phyloP scores from a whole-genome alignment of 2,888 invertebrate species.

The Drosophila niveifrons region DNA sequence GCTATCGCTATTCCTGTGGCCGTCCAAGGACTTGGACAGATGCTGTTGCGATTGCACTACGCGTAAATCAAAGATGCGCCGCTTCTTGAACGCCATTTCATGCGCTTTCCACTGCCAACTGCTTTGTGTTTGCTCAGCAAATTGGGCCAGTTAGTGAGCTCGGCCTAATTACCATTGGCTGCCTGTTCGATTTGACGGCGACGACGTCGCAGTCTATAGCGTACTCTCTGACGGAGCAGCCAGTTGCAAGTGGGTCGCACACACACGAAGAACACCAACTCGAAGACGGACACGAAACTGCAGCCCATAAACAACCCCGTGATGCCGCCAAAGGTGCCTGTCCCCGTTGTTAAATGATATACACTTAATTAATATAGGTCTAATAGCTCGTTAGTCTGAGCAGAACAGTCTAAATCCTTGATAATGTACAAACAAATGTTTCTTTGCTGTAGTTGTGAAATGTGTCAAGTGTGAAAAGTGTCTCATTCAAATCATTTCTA shows the following conservation, averaged over 20 bases:
- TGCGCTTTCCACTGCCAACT: conserved; percentile 27
- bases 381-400: conserved; percentile 6
- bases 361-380: conserved; percentile 16
- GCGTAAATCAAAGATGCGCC: conserved; percentile 68
- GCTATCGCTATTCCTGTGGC: conserved; percentile 13
- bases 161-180: conserved; percentile 53
- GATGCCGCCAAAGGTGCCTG: conserved; percentile 90
- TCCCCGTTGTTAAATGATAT: conserved; percentile 9
- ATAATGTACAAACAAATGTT: conserved; percentile 2
- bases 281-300: conserved; percentile 89
- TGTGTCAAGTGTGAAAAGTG: no score
- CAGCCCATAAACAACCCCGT: conserved; percentile 90
- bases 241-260: conserved; percentile 81
- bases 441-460: no score
- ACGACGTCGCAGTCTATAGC: conserved; percentile 59
- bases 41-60: conserved; percentile 60
- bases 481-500: no score
- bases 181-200: conserved; percentile 39
- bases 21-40: not conserved
- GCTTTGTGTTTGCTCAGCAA: conserved; percentile 11
- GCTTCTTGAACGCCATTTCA: conserved; percentile 68
- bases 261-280: conserved; percentile 86
- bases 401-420: conserved; percentile 5
- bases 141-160: conserved; percentile 38
- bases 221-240: conserved; percentile 73